Percentiles rank a stretch among this genome's conserved stretches.
Evolutionary conservation across 2,113 vertebrate genomes (phyloP).

Genomic region (Acanthochromis polyacanthus): DNA sequence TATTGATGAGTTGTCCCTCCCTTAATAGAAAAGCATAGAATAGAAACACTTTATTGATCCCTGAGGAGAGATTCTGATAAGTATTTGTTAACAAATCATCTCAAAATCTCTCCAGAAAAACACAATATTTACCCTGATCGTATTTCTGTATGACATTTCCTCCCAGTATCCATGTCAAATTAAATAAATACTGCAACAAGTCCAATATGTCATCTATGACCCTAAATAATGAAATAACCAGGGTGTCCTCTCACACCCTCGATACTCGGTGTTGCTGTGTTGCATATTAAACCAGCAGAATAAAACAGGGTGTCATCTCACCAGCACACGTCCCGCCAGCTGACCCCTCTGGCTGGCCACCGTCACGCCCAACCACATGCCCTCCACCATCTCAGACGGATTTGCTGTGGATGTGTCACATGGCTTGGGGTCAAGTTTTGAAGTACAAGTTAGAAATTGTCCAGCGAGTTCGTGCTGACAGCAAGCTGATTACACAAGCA

Average conservation of each 20-base stretch:
- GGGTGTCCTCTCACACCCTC: slow-evolving; percentile 67
- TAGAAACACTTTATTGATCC: too few relatives aligned
- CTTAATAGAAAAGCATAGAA: too few relatives aligned
- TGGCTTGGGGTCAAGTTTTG: not conserved
- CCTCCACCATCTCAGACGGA: slow-evolving; percentile 89
- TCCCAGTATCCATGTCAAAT: slow-evolving; percentile 2
- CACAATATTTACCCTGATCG: not conserved
- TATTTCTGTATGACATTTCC: not conserved
- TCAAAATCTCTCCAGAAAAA: not conserved
- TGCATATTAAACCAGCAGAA: not conserved
- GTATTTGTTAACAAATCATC: not conserved
- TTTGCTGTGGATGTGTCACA: slow-evolving; percentile 76
- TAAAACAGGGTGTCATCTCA: slow-evolving; percentile 77
- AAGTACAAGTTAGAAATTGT: not conserved
- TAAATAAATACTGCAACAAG: not conserved
- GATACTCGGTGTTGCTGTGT: not conserved
- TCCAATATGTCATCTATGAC: slow-evolving; percentile 1
- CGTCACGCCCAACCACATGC: slow-evolving; percentile 97
- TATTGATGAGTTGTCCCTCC: too few relatives aligned
- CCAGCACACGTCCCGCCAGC: slow-evolving; percentile 87
- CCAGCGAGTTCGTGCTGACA: not conserved
- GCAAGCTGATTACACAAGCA: not conserved
- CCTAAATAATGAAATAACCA: not conserved
- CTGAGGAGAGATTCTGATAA: too few relatives aligned
- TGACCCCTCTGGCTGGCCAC: slow-evolving; percentile 90